A percentile compares a stretch with the other conserved stretches of the same genome.
Evolutionary conservation across 2,888 invertebrate species (phyloP).

Genomic region (Drosophila atripex): DNA sequence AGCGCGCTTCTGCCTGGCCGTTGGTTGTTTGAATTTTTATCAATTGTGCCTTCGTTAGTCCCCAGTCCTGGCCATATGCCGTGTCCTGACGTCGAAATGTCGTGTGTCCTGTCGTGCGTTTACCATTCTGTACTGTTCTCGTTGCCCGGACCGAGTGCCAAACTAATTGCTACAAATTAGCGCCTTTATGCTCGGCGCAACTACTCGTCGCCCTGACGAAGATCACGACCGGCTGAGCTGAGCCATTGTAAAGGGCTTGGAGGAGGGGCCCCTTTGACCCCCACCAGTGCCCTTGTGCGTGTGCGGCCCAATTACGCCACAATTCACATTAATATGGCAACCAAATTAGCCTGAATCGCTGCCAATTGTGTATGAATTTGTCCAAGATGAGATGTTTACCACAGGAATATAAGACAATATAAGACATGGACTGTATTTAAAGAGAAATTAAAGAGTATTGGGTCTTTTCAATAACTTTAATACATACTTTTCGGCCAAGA

Average conservation of each 20-base stretch:
- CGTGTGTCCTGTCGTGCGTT: conserved; percentile 14
- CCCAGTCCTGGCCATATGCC: conserved; percentile 7
- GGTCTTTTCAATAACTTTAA: background rate
- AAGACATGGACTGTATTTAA: too few relatives aligned
- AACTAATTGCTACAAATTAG: conserved; percentile 76
- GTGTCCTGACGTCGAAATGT: conserved; percentile 1
- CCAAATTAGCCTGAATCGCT: conserved; percentile 34
- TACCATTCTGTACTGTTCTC: conserved; percentile 24
- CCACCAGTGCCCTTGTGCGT: conserved; percentile 46
- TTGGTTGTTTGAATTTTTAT: conserved; percentile 66
- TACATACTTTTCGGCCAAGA: background rate
- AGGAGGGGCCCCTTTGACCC: background rate
- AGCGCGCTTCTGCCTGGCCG: conserved; percentile 33
- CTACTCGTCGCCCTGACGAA: conserved; percentile 29
- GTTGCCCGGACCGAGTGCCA: conserved; percentile 32
- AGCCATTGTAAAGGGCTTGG: conserved; percentile 14
- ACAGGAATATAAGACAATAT: background rate
- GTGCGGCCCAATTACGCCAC: conserved; percentile 53
- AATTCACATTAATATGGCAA: conserved; percentile 46
- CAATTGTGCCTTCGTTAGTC: conserved; percentile 56
- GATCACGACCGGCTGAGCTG: conserved; percentile 24
- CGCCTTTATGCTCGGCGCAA: conserved; percentile 66
- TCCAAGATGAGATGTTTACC: background rate
- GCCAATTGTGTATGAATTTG: conserved; percentile 23
- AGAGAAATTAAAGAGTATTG: too few relatives aligned